Evolutionary conservation across 2,888 invertebrate species (phyloP).

Genomic region (Oeneis ivallda): DNA sequence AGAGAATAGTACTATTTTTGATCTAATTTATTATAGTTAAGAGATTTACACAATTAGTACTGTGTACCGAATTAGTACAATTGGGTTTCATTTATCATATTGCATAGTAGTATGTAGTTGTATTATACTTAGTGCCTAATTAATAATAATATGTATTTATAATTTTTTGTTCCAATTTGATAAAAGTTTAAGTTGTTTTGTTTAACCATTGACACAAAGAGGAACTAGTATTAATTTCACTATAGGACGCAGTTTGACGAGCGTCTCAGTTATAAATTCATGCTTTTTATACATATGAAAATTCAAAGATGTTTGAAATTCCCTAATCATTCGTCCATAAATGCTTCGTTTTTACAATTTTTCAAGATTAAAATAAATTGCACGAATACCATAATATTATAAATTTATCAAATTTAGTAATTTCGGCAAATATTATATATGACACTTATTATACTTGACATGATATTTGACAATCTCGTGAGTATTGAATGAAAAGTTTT

Average conservation of each 20-base stretch:
- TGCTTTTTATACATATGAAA: background rate
- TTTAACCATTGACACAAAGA: background rate
- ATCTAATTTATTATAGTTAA: too few relatives aligned
- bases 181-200: background rate
- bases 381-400: too few relatives aligned
- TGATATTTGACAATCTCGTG: too few relatives aligned
- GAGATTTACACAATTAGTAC: too few relatives aligned
- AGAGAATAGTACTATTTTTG: too few relatives aligned
- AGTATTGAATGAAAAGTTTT: too few relatives aligned
- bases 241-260: background rate
- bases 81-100: too few relatives aligned
- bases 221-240: background rate
- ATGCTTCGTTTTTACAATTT: background rate
- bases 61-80: too few relatives aligned
- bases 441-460: too few relatives aligned
- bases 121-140: background rate
- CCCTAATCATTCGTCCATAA: background rate
- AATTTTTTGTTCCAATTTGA: background rate
- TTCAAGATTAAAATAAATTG: background rate
- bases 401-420: too few relatives aligned
- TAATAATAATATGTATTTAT: background rate
- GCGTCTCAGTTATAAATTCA: background rate
- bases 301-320: background rate
- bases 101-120: constrained; percentile 27
- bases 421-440: too few relatives aligned